These are phyloP conservation scores for Orthosia cruda DNA, from an alignment of 2,888 invertebrate genomes.

Conservation along the genomic window DNA sequence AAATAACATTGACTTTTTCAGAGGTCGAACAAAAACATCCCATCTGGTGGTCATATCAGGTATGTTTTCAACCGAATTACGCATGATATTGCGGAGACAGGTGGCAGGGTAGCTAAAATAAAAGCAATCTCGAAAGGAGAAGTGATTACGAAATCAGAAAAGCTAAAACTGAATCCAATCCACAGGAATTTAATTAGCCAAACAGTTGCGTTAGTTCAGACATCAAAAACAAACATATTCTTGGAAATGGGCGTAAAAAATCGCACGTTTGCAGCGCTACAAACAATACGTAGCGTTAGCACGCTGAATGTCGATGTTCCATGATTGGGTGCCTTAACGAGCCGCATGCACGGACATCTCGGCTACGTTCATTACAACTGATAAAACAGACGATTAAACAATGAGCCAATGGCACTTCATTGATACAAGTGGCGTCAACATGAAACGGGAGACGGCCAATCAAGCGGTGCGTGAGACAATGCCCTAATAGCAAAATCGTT, in stretches of 20 bases:
- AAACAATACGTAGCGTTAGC: constrained; percentile 39
- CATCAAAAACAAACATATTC: constrained; percentile 53
- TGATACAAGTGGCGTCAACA: constrained; percentile 88
- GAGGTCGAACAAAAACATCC: constrained; percentile 56
- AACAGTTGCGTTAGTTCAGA: constrained; percentile 39
- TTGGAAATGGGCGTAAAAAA: constrained; percentile 49
- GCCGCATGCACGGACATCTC: constrained; percentile 63
- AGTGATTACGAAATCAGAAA: constrained; percentile 46
- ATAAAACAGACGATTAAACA: constrained; percentile 90
- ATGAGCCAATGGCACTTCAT: constrained; percentile 88
- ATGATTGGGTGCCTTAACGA: constrained; percentile 73
- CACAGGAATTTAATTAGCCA: constrained; percentile 43
- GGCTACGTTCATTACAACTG: constrained; percentile 85
- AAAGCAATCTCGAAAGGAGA: constrained; percentile 38
- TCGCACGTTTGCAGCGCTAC: constrained; percentile 32
- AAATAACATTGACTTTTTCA: constrained; percentile 53
- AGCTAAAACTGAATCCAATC: constrained; percentile 28
- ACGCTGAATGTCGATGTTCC: constrained; percentile 54
- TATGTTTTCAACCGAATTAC: constrained; percentile 47
- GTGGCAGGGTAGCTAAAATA: constrained; percentile 35
- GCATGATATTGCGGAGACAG: constrained; percentile 54
- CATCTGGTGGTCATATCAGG: constrained; percentile 26
- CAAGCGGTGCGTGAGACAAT: constrained; percentile 70
- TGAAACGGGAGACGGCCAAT: constrained; percentile 87
- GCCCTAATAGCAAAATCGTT: constrained; percentile 68